Conservation (phyloP, 2,113 vertebrate species). For the Setophaga petechia region DNA sequence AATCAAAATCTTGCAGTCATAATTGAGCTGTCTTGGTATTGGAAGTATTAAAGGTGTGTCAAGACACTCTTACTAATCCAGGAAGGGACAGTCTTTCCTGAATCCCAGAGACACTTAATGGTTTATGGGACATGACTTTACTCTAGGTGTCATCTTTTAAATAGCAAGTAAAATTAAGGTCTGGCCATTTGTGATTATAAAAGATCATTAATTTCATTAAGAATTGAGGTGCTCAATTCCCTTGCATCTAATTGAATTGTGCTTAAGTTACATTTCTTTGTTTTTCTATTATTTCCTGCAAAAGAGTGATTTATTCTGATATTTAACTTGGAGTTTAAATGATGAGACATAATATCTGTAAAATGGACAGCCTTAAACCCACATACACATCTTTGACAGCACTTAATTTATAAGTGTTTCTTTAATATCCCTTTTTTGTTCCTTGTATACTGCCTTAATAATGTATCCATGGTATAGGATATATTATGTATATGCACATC, state of each 20-base stretch:
- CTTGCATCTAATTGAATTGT: constrained; percentile 65
- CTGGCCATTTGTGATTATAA: constrained; percentile 65
- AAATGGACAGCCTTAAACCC: background rate
- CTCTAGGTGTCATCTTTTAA: constrained; percentile 67
- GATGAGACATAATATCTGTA: background rate
- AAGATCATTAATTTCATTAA: constrained; percentile 69
- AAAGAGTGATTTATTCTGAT: background rate
- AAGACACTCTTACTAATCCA: constrained; percentile 32
- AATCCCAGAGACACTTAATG: constrained; percentile 55
- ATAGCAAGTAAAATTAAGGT: constrained; percentile 70
- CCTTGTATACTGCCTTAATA: background rate
- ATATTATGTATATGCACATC: background rate
- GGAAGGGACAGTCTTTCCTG: constrained; percentile 53
- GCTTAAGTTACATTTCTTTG: constrained; percentile 65
- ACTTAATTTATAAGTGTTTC: background rate
- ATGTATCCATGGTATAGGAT: accelerated
- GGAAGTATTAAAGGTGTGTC: constrained; percentile 56
- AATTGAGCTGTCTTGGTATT: constrained; percentile 64
- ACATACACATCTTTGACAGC: background rate
- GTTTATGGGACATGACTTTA: constrained; percentile 65
- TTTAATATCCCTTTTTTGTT: background rate
- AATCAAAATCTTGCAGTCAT: constrained; percentile 58
- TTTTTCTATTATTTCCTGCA: constrained; percentile 58
- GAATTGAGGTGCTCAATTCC: constrained; percentile 63
- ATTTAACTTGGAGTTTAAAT: constrained; percentile 16